These are phyloP conservation scores for Idaea biselata DNA, from an alignment of 2,888 invertebrate genomes.

Conservation along the genomic window DNA sequence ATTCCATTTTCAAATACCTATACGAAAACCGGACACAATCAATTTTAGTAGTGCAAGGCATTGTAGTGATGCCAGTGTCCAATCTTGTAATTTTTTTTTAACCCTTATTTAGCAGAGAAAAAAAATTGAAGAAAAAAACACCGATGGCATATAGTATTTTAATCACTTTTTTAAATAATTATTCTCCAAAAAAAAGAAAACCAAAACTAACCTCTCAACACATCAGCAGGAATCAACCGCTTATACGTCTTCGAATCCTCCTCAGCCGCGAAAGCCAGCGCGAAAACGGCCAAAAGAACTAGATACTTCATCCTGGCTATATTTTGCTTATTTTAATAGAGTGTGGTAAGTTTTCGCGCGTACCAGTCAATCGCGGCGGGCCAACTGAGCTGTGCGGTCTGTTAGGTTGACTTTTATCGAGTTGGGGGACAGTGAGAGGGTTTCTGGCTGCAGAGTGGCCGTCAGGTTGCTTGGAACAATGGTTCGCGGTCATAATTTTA, in stretches of 20 bases:
- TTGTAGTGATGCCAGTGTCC: no score
- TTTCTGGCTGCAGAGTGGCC: slow-evolving; percentile 27
- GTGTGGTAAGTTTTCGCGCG: slow-evolving; percentile 42
- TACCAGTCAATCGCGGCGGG: slow-evolving; percentile 46
- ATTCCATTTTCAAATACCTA: no score
- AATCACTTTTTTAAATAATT: not conserved
- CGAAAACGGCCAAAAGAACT: slow-evolving; percentile 73
- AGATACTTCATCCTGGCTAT: slow-evolving; percentile 78
- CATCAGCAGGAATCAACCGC: slow-evolving; percentile 93
- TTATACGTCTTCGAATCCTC: slow-evolving; percentile 87
- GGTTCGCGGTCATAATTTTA: not conserved
- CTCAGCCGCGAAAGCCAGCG: slow-evolving; percentile 78
- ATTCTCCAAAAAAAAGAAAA: slow-evolving; percentile 12
- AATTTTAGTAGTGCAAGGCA: no score
- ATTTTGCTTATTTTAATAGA: no score
- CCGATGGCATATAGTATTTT: no score
- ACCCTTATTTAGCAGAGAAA: no score
- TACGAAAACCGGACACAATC: no score
- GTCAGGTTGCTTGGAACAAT: not conserved
- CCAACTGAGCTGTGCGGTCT: slow-evolving; percentile 55
- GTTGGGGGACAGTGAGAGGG: slow-evolving; percentile 60
- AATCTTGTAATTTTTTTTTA: no score
- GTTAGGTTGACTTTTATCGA: slow-evolving; percentile 64
- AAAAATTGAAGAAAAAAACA: no score
- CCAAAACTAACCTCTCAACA: slow-evolving; percentile 88